Conservation (phyloP, 2,888 invertebrate genomes). For the Epistrophe grossulariae region DNA sequence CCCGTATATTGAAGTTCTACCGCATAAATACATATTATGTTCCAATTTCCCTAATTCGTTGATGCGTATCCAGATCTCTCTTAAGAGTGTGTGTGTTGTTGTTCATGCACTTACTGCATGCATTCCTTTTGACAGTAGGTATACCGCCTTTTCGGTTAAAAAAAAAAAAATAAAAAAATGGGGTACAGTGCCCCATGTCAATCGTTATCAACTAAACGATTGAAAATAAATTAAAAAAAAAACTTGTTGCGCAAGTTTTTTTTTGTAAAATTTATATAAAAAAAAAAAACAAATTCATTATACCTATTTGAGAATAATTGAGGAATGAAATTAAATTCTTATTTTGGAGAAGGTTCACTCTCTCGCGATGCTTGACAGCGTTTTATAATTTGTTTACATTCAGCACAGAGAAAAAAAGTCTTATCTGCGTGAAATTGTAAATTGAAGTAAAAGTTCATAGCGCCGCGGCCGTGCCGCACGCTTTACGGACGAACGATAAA, state of each 20-base stretch:
- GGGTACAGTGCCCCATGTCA: constrained; percentile 18
- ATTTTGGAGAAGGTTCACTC: constrained; percentile 25
- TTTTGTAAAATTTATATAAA: background rate
- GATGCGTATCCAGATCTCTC: constrained; percentile 32
- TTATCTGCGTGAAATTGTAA: constrained; percentile 37
- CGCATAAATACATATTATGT: constrained; percentile 8
- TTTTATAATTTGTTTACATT: constrained; percentile 48
- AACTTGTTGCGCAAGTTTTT: constrained; percentile 25
- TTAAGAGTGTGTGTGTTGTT: background rate
- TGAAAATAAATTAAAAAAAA: constrained; percentile 11
- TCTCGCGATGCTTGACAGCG: constrained; percentile 10
- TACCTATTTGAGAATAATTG: no score
- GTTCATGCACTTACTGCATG: constrained; percentile 48
- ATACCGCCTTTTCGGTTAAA: constrained; percentile 34
- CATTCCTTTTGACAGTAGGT: constrained; percentile 33
- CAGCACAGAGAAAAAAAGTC: constrained; percentile 14
- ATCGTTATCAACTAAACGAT: constrained; percentile 54
- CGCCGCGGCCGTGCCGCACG: background rate
- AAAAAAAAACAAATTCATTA: background rate
- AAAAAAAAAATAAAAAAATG: background rate
- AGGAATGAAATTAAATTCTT: constrained; percentile 3
- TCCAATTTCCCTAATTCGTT: constrained; percentile 17
- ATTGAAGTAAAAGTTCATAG: constrained; percentile 41
- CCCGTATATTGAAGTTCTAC: background rate
- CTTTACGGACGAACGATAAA: constrained; percentile 8